Evolutionary conservation across 2,888 invertebrate species (phyloP).

Genomic region (Aleiodes testaceus): DNA sequence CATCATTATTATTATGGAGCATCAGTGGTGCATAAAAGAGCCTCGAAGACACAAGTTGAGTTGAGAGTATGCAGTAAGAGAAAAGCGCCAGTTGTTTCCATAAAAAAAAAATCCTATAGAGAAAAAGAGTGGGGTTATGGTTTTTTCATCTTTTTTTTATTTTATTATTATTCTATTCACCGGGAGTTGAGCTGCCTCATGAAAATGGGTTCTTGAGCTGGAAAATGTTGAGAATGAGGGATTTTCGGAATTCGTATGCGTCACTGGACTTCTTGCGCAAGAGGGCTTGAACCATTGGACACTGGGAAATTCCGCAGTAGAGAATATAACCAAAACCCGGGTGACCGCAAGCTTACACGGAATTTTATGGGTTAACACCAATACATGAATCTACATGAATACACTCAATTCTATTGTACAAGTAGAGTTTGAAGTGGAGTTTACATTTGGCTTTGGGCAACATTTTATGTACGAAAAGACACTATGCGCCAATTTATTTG

Average conservation of each 20-base stretch:
- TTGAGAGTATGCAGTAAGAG: background rate
- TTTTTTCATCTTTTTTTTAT: too few relatives aligned
- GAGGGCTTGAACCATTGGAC: conserved; percentile 9
- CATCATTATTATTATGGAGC: conserved; percentile 9
- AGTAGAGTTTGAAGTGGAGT: background rate
- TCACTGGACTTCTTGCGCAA: conserved; percentile 41
- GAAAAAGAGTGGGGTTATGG: conserved; percentile 8
- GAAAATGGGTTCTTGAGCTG: conserved; percentile 1
- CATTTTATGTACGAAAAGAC: too few relatives aligned
- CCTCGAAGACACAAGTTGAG: conserved; percentile 1
- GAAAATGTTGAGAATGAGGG: conserved; percentile 1
- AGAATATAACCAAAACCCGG: conserved; percentile 5
- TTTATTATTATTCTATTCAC: background rate
- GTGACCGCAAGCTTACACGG: background rate
- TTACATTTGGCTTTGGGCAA: background rate
- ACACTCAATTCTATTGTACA: too few relatives aligned
- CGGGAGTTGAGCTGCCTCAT: background rate
- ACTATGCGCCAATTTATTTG: too few relatives aligned
- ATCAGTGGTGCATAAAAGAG: conserved; percentile 9
- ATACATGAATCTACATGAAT: conserved; percentile 5
- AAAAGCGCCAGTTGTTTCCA: background rate
- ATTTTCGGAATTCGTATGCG: conserved; percentile 45
- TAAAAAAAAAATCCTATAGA: conserved; percentile 6
- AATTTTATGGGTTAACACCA: conserved; percentile 23
- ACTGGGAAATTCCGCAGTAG: conserved; percentile 19